Base-by-base conservation (phyloP, 1,140 invertebrate species). In the Ips typographus region DNA sequence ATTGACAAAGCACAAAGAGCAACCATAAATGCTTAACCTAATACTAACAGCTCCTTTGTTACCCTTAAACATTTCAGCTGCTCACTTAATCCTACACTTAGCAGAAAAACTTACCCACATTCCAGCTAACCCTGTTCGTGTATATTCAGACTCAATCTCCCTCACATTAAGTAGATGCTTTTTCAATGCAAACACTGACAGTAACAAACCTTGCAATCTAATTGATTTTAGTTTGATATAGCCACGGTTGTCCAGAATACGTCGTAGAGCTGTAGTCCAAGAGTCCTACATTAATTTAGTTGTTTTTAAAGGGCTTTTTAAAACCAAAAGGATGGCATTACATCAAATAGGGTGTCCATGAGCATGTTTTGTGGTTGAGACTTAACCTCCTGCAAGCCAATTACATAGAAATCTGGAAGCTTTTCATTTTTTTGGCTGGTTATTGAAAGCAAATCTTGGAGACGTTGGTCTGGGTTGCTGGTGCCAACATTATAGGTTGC, bases 41-140 rank as follows among this genome's bases (percentile, higher is more conserved):
- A 96, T 85, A 76, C 91, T 94, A 0, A 96, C 91, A 2, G 92
- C 95, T 37, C 96, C 95, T 86, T 98, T 98, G 80, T 97, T 98
- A 62, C 95, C 95, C 94, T 95, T 80, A n/a, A 84, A 86, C 22
- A 22, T 22, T 22, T 22, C 22, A 22, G 22, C 22, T 22, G 22
- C 22, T 22, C 22, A 22, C 40, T 59, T 2, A 55, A 40, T 3
- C 2, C 6, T 59, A 42, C 42, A 6, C 39, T 56, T 56, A 56
- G 1, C 7, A 4, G 40, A 63, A 39, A 61, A 8, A 38, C 83
- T 84, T 73, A 88, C 87, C 94, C 94, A 96, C 78, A 94, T 88
- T 65, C 95, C 95, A 43, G 88, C 90, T 70, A 97, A 85, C 1
- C 95, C 95, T 57, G 94, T 95, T 74, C 89, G 88, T 0, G 94